Percentiles rank a stretch among this genome's conserved stretches.
phyloP scores from a whole-genome alignment of 2,797 vertebrate genomes.

The Gobio occitaniae region DNA sequence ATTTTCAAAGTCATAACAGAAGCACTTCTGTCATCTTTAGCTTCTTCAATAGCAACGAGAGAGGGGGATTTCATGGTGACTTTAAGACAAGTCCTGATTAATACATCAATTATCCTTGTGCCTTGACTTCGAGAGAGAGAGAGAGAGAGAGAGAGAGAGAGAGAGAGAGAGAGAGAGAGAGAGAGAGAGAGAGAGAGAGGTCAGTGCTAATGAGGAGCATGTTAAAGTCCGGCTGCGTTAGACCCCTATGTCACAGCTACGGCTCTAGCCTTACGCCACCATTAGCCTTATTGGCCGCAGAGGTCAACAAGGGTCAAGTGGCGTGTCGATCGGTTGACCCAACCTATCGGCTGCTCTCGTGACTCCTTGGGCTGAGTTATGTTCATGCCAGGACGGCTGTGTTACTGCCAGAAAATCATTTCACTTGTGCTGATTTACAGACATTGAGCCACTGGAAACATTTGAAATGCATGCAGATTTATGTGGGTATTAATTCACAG shows the following conservation, averaged over 20 bases:
- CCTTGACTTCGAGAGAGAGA: constrained; percentile 21
- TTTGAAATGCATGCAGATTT: constrained; percentile 78
- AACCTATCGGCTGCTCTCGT: constrained; percentile 61
- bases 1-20: too few species aligned
- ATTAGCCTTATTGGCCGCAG: constrained; percentile 83
- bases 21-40: too few species aligned
- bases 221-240: constrained; percentile 73
- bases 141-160: constrained; percentile 50
- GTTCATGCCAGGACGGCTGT: constrained; percentile 68
- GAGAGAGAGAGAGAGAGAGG: constrained; percentile 57
- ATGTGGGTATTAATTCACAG: constrained; percentile 70
- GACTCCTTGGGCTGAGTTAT: constrained; percentile 74
- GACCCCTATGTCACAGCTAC: constrained; percentile 58
- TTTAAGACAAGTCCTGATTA: neutral
- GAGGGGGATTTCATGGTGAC: neutral
- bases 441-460: constrained; percentile 53
- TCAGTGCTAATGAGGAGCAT: constrained; percentile 72
- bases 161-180: constrained; percentile 52
- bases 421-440: constrained; percentile 81
- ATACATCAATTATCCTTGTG: neutral
- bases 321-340: constrained; percentile 78
- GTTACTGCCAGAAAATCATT: constrained; percentile 81
- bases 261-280: constrained; percentile 64
- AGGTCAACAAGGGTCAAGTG: constrained; percentile 79
- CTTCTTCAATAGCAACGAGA: neutral